Evolutionary conservation across 2,113 vertebrate species (phyloP).

Genomic region (Podarcis raffonei): DNA sequence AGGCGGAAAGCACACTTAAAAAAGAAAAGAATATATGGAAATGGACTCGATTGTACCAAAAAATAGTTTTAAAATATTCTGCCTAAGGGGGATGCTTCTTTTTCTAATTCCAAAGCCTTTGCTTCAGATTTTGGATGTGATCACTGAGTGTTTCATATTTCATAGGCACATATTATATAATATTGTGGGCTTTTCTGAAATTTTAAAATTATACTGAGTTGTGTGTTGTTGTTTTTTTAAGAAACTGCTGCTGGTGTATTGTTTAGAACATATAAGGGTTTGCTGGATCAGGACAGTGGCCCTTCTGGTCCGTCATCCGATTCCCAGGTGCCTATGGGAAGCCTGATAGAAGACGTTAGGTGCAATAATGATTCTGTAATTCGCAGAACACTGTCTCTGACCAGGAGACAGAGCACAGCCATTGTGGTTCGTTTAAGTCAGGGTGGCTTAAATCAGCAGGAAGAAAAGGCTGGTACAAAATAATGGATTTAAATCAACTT

Average conservation of each 20-base stretch:
- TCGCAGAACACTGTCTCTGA: too few species aligned
- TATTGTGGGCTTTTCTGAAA: neutral
- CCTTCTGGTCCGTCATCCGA: too few species aligned
- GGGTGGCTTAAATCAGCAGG: too few species aligned
- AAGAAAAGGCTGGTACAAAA: too few species aligned
- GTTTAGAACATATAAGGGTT: neutral
- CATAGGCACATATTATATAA: neutral
- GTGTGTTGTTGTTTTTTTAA: too few species aligned
- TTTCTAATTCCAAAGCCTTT: neutral
- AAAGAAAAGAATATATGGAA: neutral
- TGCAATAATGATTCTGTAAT: too few species aligned
- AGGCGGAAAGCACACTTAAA: neutral
- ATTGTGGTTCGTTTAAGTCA: too few species aligned
- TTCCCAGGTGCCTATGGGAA: too few species aligned
- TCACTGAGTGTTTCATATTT: neutral
- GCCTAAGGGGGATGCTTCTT: rapidly evolving
- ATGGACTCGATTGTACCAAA: neutral
- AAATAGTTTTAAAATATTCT: neutral
- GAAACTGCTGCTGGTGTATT: neutral
- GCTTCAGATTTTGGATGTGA: neutral
- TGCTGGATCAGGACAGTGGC: too few species aligned
- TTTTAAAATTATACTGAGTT: neutral
- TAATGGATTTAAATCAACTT: too few species aligned
- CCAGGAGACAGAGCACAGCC: too few species aligned
- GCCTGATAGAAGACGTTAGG: too few species aligned